Evolutionary conservation across 2,797 vertebrate species (phyloP).

Genomic region (Syngnathus acus): DNA sequence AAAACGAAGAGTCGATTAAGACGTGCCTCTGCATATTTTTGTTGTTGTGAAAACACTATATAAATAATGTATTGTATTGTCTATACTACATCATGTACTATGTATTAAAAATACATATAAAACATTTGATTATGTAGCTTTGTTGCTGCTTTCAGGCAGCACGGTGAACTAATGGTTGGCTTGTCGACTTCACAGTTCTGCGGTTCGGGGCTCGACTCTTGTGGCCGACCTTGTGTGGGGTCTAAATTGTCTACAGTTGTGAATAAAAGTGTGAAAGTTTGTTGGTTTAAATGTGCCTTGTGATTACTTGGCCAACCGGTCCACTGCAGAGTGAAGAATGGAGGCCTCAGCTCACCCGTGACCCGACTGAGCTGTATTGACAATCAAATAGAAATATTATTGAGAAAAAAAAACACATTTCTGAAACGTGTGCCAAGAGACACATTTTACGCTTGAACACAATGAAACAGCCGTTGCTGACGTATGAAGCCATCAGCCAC

Average conservation of each 20-base stretch:
- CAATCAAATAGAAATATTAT: neutral
- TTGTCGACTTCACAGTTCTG: too few relatives aligned
- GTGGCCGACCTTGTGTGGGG: too few relatives aligned
- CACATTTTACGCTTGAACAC: neutral
- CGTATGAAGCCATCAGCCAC: constrained; percentile 7
- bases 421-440: neutral
- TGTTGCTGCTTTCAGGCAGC: too few relatives aligned
- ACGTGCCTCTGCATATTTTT: neutral
- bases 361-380: neutral
- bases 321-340: neutral
- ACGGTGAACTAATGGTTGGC: too few relatives aligned
- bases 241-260: neutral
- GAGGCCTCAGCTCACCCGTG: neutral
- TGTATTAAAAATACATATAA: neutral
- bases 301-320: neutral
- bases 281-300: neutral
- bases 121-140: neutral
- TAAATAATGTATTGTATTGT: too few relatives aligned
- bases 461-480: neutral
- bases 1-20: neutral
- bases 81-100: neutral
- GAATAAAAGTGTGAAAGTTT: neutral
- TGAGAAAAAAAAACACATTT: neutral
- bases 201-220: too few relatives aligned
- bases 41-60: too few relatives aligned